Evolutionary conservation across 2,888 invertebrate genomes (phyloP).

Genomic region (Smittia aterrima): DNA sequence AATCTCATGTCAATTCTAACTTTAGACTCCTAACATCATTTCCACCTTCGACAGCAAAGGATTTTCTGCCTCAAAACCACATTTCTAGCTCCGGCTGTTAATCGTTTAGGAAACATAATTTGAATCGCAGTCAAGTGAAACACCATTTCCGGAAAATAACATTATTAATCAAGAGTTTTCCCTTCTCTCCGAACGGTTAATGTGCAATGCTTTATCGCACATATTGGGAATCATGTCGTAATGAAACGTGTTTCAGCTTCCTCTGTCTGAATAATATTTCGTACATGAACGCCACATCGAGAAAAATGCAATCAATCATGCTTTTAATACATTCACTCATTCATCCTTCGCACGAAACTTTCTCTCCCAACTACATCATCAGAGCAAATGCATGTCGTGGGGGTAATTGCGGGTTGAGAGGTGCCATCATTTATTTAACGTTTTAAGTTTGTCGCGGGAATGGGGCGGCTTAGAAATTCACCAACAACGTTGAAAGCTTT

Average conservation of each 20-base stretch:
- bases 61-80: no score
- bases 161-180: constrained; percentile 19
- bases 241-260: constrained; percentile 31
- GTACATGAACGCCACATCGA: background rate
- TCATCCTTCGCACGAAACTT: background rate
- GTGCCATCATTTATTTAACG: background rate
- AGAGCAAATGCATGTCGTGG: background rate
- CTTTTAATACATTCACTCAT: background rate
- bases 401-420: background rate
- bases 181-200: background rate
- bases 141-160: background rate
- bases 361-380: background rate
- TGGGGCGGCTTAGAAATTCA: no score
- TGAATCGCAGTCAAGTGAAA: background rate
- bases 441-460: background rate
- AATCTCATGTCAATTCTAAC: no score
- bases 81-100: no score
- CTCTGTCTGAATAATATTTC: background rate
- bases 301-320: constrained; percentile 30
- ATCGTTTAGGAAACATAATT: no score
- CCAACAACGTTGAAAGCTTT: no score
- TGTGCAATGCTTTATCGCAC: background rate
- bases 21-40: no score
- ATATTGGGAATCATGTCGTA: background rate
- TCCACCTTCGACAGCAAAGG: no score